phyloP scores from a whole-genome alignment of 1,140 invertebrate species.

The Glossosoma conforme region DNA sequence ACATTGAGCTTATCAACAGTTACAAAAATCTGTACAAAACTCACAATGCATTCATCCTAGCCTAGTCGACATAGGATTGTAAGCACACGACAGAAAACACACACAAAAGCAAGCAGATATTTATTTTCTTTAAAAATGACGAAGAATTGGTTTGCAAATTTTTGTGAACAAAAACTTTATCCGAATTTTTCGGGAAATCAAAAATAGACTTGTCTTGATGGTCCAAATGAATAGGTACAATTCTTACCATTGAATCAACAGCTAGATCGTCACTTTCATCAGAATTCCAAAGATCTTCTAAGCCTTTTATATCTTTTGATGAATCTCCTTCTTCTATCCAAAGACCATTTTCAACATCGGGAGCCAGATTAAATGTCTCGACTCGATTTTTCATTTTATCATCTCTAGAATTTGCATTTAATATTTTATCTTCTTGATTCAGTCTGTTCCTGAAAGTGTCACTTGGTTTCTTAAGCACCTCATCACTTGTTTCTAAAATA shows the following conservation, averaged over 20 bases:
- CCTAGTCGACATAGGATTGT: too few species aligned
- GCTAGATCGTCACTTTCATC: constrained; percentile 19
- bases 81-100: too few species aligned
- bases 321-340: constrained; percentile 8
- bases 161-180: constrained; percentile 1
- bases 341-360: constrained; percentile 9
- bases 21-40: too few species aligned
- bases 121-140: constrained; percentile 1
- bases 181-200: background rate
- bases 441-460: background rate
- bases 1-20: too few species aligned
- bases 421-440: background rate
- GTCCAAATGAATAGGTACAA: constrained; percentile 23
- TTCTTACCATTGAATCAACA: constrained; percentile 25
- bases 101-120: too few species aligned
- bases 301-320: constrained; percentile 5
- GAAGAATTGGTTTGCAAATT: too few species aligned
- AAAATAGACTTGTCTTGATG: constrained; percentile 9
- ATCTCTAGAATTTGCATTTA: background rate
- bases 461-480: constrained; percentile 3
- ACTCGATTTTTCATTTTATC: background rate
- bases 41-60: too few species aligned
- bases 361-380: background rate
- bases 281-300: constrained; percentile 24
- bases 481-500: background rate